These are phyloP conservation scores for Tragopan temminckii DNA, from an alignment of 2,797 vertebrate species.

Conservation along the genomic window DNA sequence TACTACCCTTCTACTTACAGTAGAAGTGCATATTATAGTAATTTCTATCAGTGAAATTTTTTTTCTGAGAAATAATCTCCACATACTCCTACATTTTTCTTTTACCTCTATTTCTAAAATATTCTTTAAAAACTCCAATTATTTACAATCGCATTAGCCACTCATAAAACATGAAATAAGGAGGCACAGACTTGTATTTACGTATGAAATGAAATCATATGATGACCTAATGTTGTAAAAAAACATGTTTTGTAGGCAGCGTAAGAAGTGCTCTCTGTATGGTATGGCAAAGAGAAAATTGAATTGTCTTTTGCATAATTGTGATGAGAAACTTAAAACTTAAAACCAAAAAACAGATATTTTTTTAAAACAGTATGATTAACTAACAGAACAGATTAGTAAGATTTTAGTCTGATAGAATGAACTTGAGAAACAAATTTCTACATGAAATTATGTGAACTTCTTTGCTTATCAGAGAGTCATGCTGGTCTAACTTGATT, in stretches of 20 bases:
- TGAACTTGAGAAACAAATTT: not conserved
- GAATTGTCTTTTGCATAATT: not conserved
- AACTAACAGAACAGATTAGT: not conserved
- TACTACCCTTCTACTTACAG: not conserved
- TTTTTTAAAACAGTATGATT: not conserved
- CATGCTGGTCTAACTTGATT: not conserved
- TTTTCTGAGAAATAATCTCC: not conserved
- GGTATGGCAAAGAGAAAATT: not conserved
- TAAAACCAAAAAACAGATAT: not conserved
- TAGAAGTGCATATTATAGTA: not conserved
- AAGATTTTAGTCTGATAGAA: not conserved
- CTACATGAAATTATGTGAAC: not conserved
- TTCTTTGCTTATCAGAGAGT: not conserved
- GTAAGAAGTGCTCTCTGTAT: not conserved
- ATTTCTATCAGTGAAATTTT: not conserved
- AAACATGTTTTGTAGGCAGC: not conserved
- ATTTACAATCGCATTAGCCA: not conserved
- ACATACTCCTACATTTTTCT: not conserved
- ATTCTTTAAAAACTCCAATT: not conserved
- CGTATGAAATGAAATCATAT: not conserved
- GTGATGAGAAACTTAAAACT: not conserved
- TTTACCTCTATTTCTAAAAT: not conserved
- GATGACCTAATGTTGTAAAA: not conserved
- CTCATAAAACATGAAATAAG: not conserved
- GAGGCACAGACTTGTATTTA: not conserved